Conservation (phyloP, 92 coral and sea anemone species). For the Paragorgia papillata region DNA sequence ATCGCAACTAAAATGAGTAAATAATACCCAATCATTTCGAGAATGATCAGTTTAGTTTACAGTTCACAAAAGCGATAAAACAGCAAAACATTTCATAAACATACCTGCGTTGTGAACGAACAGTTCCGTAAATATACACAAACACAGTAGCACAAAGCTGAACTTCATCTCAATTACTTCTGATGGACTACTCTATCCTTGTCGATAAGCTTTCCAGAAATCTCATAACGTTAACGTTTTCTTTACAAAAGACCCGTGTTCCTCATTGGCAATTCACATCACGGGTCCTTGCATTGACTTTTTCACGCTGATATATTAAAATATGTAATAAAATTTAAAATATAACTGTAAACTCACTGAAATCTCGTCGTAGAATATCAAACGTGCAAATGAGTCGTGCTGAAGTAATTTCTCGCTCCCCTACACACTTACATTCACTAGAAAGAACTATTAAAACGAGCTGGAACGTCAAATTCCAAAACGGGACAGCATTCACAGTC, state of each 20-base stretch:
- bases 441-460: neutral
- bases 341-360: neutral
- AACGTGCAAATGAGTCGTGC: too few species aligned
- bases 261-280: neutral
- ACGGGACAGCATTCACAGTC: neutral
- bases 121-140: conserved; percentile 20
- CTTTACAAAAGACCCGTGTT: neutral
- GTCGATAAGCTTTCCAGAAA: neutral
- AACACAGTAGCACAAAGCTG: conserved; percentile 8
- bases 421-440: neutral
- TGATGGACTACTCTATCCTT: neutral
- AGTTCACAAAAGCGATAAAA: neutral
- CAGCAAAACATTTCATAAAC: neutral
- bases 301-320: too few species aligned
- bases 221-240: neutral
- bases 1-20: conserved; percentile 38
- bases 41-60: neutral
- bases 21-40: neutral
- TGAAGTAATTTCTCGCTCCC: neutral
- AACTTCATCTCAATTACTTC: conserved; percentile 25
- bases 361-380: neutral
- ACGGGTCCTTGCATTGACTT: neutral
- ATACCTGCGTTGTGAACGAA: conserved; percentile 43
- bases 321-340: too few species aligned
- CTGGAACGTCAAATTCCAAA: neutral